Evolutionary conservation across 2,113 vertebrate genomes (phyloP), one percentile per base, ranked within the genome.

Genomic region (Gymnocephalus cernua): DNA sequence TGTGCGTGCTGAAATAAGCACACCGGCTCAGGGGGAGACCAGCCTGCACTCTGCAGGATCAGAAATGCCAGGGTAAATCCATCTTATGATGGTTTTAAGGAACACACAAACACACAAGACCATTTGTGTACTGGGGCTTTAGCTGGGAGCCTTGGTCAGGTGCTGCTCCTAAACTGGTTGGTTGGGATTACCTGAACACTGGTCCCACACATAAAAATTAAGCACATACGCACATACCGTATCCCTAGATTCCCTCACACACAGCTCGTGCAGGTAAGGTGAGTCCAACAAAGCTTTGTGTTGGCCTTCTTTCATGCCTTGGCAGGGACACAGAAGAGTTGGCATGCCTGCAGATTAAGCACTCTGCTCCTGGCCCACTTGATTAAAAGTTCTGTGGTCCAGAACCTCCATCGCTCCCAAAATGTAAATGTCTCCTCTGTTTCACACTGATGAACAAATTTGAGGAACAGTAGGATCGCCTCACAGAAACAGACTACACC

Each of bases 381-480:
- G 71, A 89, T 89, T 92, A 87, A 88, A 89, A 77, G 74, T 84
- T 86, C 74, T 66, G 23, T 77, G 69, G 85, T 88, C 89, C 82
- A 84, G 72, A 89, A 80, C 68, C 71, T 58, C 32, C 25, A 66
- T 79, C 47, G 27, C 51, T 75, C 16, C 21, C 57, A 68, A 71
- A 88, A 84, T 88, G 57, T 80, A 80, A 86, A 83, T 79, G 76
- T 56, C 69, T 61, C 50, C 54, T 64, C 19, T 62, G 74, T 84
- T 84, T 85, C 35, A 25, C 44, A 6, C 56, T 70, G 64, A 77
- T 23, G 35, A 59, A 41, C 4, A 73, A 18, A 74, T 84, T 70
- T 71, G 32, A 47, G 57, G 51, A 74, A 50, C 41, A 23, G 53
- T 77, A 71, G 72, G 45, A 84, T 38, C 0, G 4, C 19, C 59